A percentile compares a stretch with the other conserved stretches of the same genome.
Evolutionary conservation across 92 coral and sea anemone genomes (phyloP).

Genomic region (Diadumene lineata): DNA sequence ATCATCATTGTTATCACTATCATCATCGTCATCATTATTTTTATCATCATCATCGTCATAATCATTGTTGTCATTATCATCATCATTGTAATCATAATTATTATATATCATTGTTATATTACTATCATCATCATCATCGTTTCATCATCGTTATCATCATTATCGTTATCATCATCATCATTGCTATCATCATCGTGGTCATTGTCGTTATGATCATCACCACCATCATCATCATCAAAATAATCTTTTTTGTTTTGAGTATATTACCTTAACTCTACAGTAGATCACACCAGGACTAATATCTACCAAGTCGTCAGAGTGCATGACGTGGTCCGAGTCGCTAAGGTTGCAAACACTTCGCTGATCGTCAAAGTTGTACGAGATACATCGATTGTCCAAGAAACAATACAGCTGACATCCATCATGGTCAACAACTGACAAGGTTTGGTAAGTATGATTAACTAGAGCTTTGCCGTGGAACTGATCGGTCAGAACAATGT

Average conservation of each 20-base stretch:
- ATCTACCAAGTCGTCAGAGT: slow-evolving; percentile 21
- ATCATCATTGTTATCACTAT: background rate
- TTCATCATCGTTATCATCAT: background rate
- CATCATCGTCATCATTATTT: background rate
- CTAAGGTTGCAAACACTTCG: slow-evolving; percentile 8
- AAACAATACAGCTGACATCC: slow-evolving; percentile 7
- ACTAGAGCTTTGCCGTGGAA: slow-evolving; percentile 11
- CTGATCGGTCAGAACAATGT: background rate
- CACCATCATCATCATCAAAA: background rate
- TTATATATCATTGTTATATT: background rate
- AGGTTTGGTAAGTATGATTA: slow-evolving; percentile 6
- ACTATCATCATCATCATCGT: too few relatives aligned
- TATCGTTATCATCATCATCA: background rate
- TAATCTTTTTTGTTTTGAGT: background rate
- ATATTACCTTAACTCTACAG: slow-evolving; percentile 9
- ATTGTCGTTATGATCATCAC: background rate
- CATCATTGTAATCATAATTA: background rate
- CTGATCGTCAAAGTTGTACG: slow-evolving; percentile 20
- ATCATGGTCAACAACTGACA: background rate
- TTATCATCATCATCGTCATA: background rate
- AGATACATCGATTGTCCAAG: slow-evolving; percentile 31
- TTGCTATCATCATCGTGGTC: background rate
- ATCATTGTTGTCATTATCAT: background rate
- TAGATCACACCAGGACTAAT: slow-evolving; percentile 9
- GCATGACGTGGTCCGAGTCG: slow-evolving; percentile 32